Base-by-base conservation (phyloP, 2,113 vertebrate genomes). In the Pteropus alecto region DNA sequence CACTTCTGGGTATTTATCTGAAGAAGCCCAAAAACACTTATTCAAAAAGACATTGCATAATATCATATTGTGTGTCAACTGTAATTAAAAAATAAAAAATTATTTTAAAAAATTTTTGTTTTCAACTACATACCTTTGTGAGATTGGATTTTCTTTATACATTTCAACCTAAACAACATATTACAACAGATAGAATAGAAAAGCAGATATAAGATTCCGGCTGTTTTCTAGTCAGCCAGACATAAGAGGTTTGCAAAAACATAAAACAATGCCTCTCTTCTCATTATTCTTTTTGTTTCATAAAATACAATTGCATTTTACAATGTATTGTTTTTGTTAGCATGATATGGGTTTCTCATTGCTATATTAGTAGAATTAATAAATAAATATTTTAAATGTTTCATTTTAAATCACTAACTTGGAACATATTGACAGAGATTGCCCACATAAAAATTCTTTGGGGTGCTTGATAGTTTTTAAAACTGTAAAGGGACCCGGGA, bases 211-310 rank as follows among this genome's bases (percentile, higher is more conserved):
- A n/a, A 78, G 5, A 43, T 54, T 78, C 18, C 87, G 86, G 38
- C 16, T 85, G 26, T 54, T 82, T 86, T 94, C 67, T 93, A 22
- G 91, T 43, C 86, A 96, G 11, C 19, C 48, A 88, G 68, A 88
- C 22, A 8, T 15, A 60, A 73, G 48, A 96, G 6, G 12, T 68
- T 82, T 95, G 35, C 18, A 96, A 86, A 82, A 89, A 67, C 6
- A 14, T 86, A 78, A 93, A 89, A 71, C 5, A 67, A 84, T 58
- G 11, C 10, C 12, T 78, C 5, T 87, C 33, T 93, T 67, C 61
- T 70, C 28, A 35, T n/a, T 82, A 8, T 33, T 58, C 48, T 41
- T 76, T 93, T 77, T 65, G 43, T 65, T 92, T 56, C 18, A 48
- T 86, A 54, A 88, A 67, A 60, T 43, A 43, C 28, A 33, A 63